A percentile compares a stretch with the other conserved stretches of the same genome.
Conservation (phyloP, 2,113 vertebrate genomes). For the Ictalurus punctatus region DNA sequence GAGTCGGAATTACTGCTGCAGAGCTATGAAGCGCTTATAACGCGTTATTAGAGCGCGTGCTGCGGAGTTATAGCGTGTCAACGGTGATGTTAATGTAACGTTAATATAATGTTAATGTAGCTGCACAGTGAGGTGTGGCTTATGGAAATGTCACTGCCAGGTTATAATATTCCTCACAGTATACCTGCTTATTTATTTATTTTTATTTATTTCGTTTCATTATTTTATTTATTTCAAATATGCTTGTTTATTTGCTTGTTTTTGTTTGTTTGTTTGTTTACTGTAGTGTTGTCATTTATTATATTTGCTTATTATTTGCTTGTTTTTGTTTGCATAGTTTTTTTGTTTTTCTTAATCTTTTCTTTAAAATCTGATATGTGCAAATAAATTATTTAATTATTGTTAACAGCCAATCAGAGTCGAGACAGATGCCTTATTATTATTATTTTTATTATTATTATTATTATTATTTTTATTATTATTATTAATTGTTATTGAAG, state of each 20-base stretch:
- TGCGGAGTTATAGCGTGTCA: neutral
- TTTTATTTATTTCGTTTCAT: too few species aligned
- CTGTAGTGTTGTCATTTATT: neutral
- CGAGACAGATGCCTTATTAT: neutral
- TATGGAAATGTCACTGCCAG: neutral
- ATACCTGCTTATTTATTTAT: neutral
- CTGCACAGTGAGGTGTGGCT: neutral
- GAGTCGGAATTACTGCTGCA: neutral
- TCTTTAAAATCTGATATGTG: neutral
- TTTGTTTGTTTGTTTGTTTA: too few species aligned
- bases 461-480: too few species aligned
- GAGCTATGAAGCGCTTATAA: neutral
- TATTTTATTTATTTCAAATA: neutral
- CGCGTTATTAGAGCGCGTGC: neutral
- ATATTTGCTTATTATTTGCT: neutral
- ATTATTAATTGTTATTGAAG: too few species aligned
- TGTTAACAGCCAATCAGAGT: neutral
- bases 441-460: too few species aligned
- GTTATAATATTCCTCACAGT: neutral
- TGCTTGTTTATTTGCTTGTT: too few species aligned
- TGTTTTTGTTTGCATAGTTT: too few species aligned
- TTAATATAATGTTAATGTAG: neutral
- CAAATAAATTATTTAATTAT: neutral
- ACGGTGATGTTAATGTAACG: neutral
- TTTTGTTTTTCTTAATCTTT: neutral